Evolutionary conservation across 1,140 invertebrate genomes (phyloP), one percentile per base, ranked within the genome.

Genomic region (Eriosoma lanigerum): DNA sequence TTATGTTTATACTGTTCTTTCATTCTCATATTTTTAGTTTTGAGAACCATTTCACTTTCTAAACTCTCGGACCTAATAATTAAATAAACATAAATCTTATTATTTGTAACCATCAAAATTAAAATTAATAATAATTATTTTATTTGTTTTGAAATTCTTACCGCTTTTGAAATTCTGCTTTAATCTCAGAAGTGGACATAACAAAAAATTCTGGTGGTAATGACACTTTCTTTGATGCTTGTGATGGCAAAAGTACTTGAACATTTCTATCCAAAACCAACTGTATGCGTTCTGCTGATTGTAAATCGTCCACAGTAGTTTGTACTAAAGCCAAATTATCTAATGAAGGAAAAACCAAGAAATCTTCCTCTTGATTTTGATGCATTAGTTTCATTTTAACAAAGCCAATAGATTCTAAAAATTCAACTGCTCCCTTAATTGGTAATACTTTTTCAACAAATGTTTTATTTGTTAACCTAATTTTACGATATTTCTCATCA

Each of bases 1-100:
- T 73, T 88, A 83, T 93, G 88, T 84, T 93, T 92, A 73, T 91
- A 86, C 81, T 91, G 85, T 85, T 95, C 94, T 83, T 92, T 92
- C 85, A 97, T 95, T 17, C 95, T 86, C 93, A 97, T 97, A 0
- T 94, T 94, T 87, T 96, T 96, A 0, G 96, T 98, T 78, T 93
- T 88, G 3, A 98, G 85, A 88, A 95, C 92, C 83, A 93, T 89
- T 83, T 90, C 90, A 84, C 89, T 91, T 84, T 97, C 95, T 19
- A 93, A 88, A 38, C 89, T 90, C 86, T 96, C 93, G n/a, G 88
- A 84, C 82, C 93, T 93, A 83, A 44, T 87, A 86, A 83, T 83
- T 78, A 81, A 62, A 64, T 38, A 81, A 80, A 82, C 29, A 80
- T 70, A 10, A 44, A 82, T 56, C 10, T 81, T 66, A 54, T 68